Evolutionary conservation across 2,797 vertebrate species (phyloP).

Genomic region (Varecia variegata): DNA sequence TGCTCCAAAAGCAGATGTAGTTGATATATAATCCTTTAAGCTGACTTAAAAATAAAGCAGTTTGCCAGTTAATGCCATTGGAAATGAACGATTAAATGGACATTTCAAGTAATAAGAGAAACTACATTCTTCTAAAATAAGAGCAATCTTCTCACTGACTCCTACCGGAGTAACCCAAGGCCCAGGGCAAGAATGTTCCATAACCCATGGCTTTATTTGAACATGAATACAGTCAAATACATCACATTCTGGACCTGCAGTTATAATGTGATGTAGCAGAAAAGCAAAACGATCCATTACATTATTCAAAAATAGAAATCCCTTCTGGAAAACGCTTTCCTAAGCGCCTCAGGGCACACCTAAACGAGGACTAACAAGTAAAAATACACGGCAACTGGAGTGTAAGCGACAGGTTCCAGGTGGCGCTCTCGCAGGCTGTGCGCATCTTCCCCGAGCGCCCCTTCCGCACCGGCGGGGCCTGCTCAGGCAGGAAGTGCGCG

Average conservation of each 20-base stretch:
- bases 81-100: background rate
- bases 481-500: background rate
- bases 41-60: conserved; percentile 22
- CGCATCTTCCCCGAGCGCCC: background rate
- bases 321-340: conserved; percentile 28
- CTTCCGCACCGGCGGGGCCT: background rate
- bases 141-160: background rate
- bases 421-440: background rate
- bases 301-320: conserved; percentile 63
- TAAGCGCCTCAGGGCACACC: background rate
- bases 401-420: background rate
- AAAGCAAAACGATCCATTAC: background rate
- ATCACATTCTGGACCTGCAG: conserved; percentile 29
- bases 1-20: background rate
- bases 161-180: background rate
- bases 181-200: conserved; percentile 20
- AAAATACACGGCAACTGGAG: background rate
- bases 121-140: conserved; percentile 31
- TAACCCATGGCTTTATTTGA: conserved; percentile 48
- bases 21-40: background rate
- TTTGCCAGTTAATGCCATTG: background rate
- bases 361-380: background rate
- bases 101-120: conserved; percentile 28
- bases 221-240: conserved; percentile 28
- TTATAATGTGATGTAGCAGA: background rate